Base-by-base conservation (phyloP, 2,113 vertebrate genomes). In the Anolis sagrei region DNA sequence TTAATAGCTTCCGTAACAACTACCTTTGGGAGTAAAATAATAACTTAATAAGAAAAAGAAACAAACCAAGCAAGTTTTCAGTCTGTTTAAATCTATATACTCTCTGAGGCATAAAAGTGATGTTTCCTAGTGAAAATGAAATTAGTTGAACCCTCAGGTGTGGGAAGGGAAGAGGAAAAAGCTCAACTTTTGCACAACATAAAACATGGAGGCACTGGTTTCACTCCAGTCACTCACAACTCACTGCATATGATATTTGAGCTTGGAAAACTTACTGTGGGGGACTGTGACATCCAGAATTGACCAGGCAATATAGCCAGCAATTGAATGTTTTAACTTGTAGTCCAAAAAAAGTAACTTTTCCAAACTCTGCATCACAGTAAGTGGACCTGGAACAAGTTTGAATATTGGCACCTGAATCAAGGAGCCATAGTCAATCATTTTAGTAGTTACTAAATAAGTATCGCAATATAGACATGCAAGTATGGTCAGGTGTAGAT, bases 31-130 rank as follows among this genome's bases (percentile, higher is more conserved):
- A 89, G 29, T 90, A 69, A 86, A 93, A 70, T 92, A 92, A 94
- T 88, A 84, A 82, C 62, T 94, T 92, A 93, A 93, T 80, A 94
- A 90, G 4, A 91, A 89, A 48, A 80, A 93, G 80, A 89, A 92
- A 93, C 85, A 94, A 89, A 82, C 18, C 81, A 93, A 92, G 44
- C 51, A 91, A 84, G 83, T 88, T 88, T 93, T 91, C 66, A 81
- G 36, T 89, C 84, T 91, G 13, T 86, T 32, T 94, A 83, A 90
- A 91, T 86, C 90, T 88, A 62, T 83, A 90, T 91, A 89, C 54
- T 87, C 84, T 92, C 82, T 82, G 72, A 94, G 85, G 90, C 73
- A 88, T 76, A 82, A 90, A 61, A 92, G 11, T 81, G 79, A 82
- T 93, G 91, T 7, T 92, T 91, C 36, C 91, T 23, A 90, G 66